Evolutionary conservation across 92 coral and sea anemone species (phyloP), one percentile per base, ranked within the genome.

Genomic region (Desmophyllum pertusum): DNA sequence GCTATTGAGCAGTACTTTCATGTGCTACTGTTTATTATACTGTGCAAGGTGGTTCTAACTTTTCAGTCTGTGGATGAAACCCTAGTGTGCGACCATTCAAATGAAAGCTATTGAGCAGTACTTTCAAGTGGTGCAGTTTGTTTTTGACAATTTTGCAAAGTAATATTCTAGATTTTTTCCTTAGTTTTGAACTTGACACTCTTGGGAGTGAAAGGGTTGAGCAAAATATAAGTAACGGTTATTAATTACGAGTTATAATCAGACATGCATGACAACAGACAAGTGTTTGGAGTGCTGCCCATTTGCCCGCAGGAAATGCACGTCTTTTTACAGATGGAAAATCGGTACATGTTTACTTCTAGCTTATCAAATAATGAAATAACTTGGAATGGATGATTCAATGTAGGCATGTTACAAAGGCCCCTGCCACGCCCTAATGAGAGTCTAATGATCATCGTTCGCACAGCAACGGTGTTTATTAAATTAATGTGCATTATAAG

Each of bases 381-480:
- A 40, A 51, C 75, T 23, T 15, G 15, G 25, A 38, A 21, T 37
- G 25, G 48, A 8, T 39, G 37, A 69, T 69, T 21, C 4, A 69
- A 37, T 17, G 4, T 1, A 3, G 29, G 27, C 62, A 55, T n/a
- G 23, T 31, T 27, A 23, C 21, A 70, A 70, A 13, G n/a, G 45
- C 29, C 9, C 35, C 0, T 75, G 37, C 3, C 65, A 51, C 57
- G 41, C 79, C 45, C 31, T 27, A 1, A 17, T n/a, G n/a, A n/a
- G n/a, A n/a, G n/a, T n/a, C n/a, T n/a, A n/a, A 13, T 33, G 0
- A 14, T 50, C 63, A 30, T 7, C 11, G 7, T 9, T 27, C 65
- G 40, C 64, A 21, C 64, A 75, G 79, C 79, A 75, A 75, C 79
- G 79, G 65, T 3, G 21, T n/a, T 35, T 38, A 39, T 38, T 15